Conservation (phyloP, 2,113 vertebrate species). For the Embiotoca jacksoni region DNA sequence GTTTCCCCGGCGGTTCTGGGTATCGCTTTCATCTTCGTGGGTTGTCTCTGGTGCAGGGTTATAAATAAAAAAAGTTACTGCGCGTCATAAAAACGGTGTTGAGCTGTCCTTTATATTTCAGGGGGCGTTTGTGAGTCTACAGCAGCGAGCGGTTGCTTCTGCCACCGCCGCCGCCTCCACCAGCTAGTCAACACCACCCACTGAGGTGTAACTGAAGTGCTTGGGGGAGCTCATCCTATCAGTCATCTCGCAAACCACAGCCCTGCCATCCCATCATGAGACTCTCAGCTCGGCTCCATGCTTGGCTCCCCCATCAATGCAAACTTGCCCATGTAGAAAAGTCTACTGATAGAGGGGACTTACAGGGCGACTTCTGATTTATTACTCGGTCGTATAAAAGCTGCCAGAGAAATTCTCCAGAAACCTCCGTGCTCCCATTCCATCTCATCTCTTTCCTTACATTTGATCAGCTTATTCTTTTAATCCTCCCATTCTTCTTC, state of each 20-base stretch:
- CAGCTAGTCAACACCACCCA: constrained; percentile 56
- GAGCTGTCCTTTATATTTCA: constrained; percentile 36
- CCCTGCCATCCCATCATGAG: constrained; percentile 66
- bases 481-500: constrained; percentile 48
- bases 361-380: constrained; percentile 66
- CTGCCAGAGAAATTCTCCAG: constrained; percentile 26
- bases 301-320: constrained; percentile 62
- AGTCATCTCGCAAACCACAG: constrained; percentile 59
- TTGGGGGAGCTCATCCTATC: constrained; percentile 64
- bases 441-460: constrained; percentile 36
- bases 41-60: neutral
- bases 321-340: constrained; percentile 73
- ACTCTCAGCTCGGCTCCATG: constrained; percentile 63
- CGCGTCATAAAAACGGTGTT: neutral
- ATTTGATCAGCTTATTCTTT: constrained; percentile 55
- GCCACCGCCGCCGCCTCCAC: neutral
- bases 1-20: neutral
- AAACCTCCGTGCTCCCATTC: constrained; percentile 46
- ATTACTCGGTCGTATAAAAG: constrained; percentile 51
- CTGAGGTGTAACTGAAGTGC: constrained; percentile 67
- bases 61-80: constrained; percentile 24
- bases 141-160: neutral
- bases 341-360: constrained; percentile 64
- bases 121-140: neutral
- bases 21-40: constrained; percentile 37